A percentile compares a stretch with the other conserved stretches of the same genome.
Conservation (phyloP, 2,797 vertebrate species). For the Sardinella longiceps region DNA sequence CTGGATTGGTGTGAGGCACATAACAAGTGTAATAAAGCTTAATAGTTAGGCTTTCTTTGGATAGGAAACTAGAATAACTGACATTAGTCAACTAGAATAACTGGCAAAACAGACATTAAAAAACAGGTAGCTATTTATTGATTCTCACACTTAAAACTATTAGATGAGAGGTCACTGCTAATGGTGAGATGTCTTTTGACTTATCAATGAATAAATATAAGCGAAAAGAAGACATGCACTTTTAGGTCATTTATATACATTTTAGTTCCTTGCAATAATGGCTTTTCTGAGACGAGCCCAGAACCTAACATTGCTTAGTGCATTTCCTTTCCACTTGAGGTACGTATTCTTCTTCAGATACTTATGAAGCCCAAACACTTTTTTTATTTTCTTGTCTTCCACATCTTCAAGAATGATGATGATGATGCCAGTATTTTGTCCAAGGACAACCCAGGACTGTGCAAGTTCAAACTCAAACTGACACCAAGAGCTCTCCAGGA, state of each 20-base stretch:
- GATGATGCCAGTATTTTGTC: conserved; percentile 75
- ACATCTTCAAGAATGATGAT: conserved; percentile 75
- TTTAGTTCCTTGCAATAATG: conserved; percentile 66
- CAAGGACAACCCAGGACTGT: conserved; percentile 75
- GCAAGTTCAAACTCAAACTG: conserved; percentile 59
- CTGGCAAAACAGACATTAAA: no score
- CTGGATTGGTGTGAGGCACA: no score
- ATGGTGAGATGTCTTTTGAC: no score
- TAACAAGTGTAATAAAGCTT: no score
- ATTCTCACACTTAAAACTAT: no score
- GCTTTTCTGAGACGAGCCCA: conserved; percentile 74
- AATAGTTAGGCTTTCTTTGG: no score
- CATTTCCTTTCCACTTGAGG: conserved; percentile 74
- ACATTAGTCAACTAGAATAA: no score
- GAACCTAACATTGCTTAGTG: conserved; percentile 70
- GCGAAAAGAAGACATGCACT: no score
- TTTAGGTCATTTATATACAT: background rate
- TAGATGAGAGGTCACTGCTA: no score
- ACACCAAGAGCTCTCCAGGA: conserved; percentile 75
- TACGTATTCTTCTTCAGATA: conserved; percentile 80
- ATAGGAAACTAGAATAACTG: no score
- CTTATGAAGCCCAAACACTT: conserved; percentile 73
- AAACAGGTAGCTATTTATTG: no score
- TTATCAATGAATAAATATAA: no score
- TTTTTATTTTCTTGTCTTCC: conserved; percentile 66